Base-by-base conservation (phyloP, 2,888 invertebrate species). In the Drosophila nigricruria region DNA sequence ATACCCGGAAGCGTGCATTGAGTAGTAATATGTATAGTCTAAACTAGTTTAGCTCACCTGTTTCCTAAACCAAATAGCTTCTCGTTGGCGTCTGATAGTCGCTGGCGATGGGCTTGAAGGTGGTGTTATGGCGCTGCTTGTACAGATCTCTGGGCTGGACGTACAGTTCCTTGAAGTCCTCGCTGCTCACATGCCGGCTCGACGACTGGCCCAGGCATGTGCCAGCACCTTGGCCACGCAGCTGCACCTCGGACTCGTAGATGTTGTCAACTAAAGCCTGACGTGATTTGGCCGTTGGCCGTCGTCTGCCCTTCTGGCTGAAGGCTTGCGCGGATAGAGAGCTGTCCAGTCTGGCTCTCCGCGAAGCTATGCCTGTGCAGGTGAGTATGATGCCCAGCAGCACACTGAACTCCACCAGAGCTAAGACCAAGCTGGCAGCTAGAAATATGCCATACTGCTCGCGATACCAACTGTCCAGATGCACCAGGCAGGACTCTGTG, bases 381-480 rank as follows among this genome's bases (percentile, higher is more conserved):
- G 95, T 95, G 62, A 96, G 93, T 18, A 96, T 94, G 0, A 96
- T 96, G 89, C 95, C 95, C 6, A 96, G 92, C 8, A 97, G 93
- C 0, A 96, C 95, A 56, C 94, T 94, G 65, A 97, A 94, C 92
- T 97, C 96, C 52, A 96, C 94, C n/a, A 96, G 91, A 1, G 96
- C 95, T 23, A 96, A 93, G 3, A 95, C 93, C 60, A 97, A 93
- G 23, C 96, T 94, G 23, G 95, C 94, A 5, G 94, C 94, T 85
- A 97, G 93, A 79, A 97, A 94, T 40, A 96, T 93, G 30, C 95
- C 91, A 81, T 96, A 96, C 79, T 97, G 97, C 68, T 96, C 94
- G 64, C 96, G 94, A 88, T 96, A 96, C 97, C 97, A 97, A 68
- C 94, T 94, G 91, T 96, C 96, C 62, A 97, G 92, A 90, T 94